Base-by-base conservation (phyloP, 2,888 invertebrate genomes). In the Ptychoptera contaminata region DNA sequence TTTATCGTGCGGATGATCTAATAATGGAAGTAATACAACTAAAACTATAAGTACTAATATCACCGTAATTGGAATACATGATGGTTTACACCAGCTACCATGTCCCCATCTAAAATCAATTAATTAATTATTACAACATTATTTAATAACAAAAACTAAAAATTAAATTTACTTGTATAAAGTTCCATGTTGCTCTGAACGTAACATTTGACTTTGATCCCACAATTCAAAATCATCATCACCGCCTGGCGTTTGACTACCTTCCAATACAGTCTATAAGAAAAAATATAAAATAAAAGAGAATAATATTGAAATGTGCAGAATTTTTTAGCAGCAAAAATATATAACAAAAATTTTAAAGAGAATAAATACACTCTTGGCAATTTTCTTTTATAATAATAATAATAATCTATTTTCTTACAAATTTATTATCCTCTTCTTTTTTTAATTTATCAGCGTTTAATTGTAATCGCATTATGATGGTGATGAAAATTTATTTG, bases 21-120 rank as follows among this genome's bases (percentile, higher is more conserved):
- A 63, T 52, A 84, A 62, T 1, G 83, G 83, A 45, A 85, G 72
- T 53, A 84, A 61, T 48, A 85, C 84, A 42, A 87, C 82, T 50
- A 86, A 69, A 49, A 86, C 78, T 55, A 86, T 84, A 55, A 87
- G 65, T 42, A 84, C 68, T 53, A 86, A 73, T 48, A 87, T 82
- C 58, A 86, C 74, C 23, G 82, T 78, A 48, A 86, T 83, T 7
- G 86, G 86, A 54, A 87, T 82, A 62, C 86, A 87, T 8, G 87
- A 86, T 8, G 86, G 86, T 49, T 79, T 73, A 64, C 81, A 83
- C 82, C 82, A 82, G 55, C 75, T 75, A 50, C 70, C 69, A 46
- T 62, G 59, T 47, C 70, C 69, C 72, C 73, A 74, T 57, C 74
- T 73, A 45, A 44, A 54, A 53, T 40, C 40, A 45, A 37, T 44